Conservation (phyloP, 2,113 vertebrate genomes). For the Desmodus rotundus region DNA sequence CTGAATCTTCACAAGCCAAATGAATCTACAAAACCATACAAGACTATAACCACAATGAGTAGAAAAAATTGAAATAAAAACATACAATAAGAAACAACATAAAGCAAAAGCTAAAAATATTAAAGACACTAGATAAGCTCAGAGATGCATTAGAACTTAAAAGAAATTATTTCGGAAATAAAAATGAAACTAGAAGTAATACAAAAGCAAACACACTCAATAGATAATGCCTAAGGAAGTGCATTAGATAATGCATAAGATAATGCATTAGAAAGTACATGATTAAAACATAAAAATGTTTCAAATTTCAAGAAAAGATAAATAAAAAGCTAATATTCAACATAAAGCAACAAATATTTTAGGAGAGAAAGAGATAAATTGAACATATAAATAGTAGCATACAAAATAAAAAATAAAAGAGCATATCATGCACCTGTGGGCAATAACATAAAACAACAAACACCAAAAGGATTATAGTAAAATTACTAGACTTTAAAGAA, state of each 20-base stretch:
- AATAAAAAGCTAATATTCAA: neutral
- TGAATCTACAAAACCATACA: neutral
- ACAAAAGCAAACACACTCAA: neutral
- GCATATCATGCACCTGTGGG: neutral
- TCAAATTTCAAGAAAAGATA: neutral
- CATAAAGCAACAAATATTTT: neutral
- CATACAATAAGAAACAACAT: neutral
- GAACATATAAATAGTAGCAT: neutral
- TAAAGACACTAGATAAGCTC: neutral
- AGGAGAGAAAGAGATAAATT: neutral
- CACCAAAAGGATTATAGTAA: neutral
- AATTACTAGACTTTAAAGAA: neutral
- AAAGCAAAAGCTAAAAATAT: neutral
- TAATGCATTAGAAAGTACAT: too few relatives aligned
- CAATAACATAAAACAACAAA: neutral
- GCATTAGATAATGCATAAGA: too few relatives aligned
- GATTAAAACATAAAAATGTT: neutral
- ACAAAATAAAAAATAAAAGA: neutral
- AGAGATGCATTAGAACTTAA: neutral
- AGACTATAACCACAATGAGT: neutral
- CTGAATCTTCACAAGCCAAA: neutral
- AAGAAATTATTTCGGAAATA: neutral
- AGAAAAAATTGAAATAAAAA: neutral
- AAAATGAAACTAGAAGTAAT: neutral
- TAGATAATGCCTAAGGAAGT: neutral